A percentile compares a stretch with the other conserved stretches of the same genome.
phyloP scores from a whole-genome alignment of 2,113 vertebrate species.

The Eptesicus fuscus region DNA sequence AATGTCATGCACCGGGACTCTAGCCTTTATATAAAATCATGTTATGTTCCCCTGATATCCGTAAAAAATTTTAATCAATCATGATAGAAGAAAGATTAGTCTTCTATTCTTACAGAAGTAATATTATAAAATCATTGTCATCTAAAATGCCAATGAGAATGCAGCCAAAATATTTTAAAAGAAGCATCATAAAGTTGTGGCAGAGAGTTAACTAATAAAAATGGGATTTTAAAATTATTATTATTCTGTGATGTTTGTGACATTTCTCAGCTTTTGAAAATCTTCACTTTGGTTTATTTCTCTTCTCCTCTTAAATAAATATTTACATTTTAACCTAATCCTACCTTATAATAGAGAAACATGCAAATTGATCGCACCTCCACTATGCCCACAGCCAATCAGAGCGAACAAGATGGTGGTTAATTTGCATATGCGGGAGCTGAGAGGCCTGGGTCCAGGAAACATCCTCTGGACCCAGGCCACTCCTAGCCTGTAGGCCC shows the following conservation, averaged over 20 bases:
- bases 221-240: background rate
- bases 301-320: background rate
- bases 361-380: too few relatives aligned
- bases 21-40: background rate
- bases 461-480: too few relatives aligned
- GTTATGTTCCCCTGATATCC: background rate
- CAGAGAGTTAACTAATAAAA: background rate
- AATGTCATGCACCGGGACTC: too few relatives aligned
- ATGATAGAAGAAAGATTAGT: background rate
- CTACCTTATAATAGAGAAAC: too few relatives aligned
- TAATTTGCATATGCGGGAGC: too few relatives aligned
- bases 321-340: background rate
- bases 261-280: background rate
- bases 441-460: too few relatives aligned
- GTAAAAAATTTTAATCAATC: background rate
- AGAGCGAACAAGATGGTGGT: too few relatives aligned
- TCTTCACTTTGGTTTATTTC: background rate
- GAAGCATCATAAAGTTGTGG: background rate
- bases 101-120: background rate
- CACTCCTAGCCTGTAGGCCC: too few relatives aligned
- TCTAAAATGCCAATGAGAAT: background rate
- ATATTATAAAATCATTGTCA: background rate
- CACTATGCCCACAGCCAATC: too few relatives aligned
- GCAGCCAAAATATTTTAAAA: background rate
- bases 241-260: background rate